Evolutionary conservation across 2,113 vertebrate species (phyloP).

Genomic region (Sterrhoptilus dennistouni): DNA sequence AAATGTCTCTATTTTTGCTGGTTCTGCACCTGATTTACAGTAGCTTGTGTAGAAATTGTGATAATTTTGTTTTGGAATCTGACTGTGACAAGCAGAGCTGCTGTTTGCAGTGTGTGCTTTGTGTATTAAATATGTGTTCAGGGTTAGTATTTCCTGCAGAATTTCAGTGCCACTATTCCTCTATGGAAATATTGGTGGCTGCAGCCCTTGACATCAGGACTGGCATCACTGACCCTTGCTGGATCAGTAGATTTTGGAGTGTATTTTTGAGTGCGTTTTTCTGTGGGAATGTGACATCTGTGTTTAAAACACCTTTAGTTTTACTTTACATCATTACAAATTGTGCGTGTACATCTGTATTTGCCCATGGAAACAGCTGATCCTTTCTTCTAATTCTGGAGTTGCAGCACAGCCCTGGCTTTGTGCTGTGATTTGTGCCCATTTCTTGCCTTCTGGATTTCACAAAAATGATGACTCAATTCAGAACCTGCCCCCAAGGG

Average conservation of each 20-base stretch:
- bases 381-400: neutral
- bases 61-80: neutral
- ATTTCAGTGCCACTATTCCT: neutral
- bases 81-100: neutral
- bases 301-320: neutral
- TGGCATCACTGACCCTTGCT: accelerated
- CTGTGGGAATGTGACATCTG: neutral
- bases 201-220: neutral
- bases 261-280: neutral
- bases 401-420: neutral
- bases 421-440: neutral
- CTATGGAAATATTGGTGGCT: neutral
- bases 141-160: neutral
- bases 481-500: neutral
- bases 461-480: neutral
- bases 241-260: neutral
- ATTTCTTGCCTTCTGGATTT: neutral
- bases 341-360: neutral
- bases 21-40: neutral
- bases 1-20: neutral
- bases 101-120: neutral
- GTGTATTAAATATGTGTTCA: neutral
- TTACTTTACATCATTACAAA: neutral
- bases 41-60: neutral
- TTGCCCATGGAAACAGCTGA: neutral